Percentiles rank a stretch among this genome's conserved stretches.
Evolutionary conservation across 2,888 invertebrate genomes (phyloP).

Genomic region (Odiellus spinosus): DNA sequence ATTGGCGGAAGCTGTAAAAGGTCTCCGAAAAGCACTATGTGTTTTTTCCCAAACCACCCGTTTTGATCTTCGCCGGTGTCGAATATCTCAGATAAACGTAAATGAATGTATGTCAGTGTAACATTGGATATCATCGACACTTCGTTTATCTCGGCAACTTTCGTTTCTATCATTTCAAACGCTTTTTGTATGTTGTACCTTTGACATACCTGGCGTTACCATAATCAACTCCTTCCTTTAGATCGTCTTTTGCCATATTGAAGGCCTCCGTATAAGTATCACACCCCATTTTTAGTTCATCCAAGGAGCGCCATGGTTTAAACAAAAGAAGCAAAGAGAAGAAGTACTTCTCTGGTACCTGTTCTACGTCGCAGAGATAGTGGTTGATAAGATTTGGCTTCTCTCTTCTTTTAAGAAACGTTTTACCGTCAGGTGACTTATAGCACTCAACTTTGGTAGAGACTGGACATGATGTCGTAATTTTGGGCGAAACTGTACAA

Average conservation of each 20-base stretch:
- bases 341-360: not conserved
- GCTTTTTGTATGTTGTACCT: not conserved
- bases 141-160: not conserved
- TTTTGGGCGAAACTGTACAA: not conserved
- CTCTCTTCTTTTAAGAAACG: not conserved
- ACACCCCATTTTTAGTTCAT: not conserved
- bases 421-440: not conserved
- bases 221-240: not conserved
- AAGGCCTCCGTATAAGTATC: not conserved
- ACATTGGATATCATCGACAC: constrained; percentile 6
- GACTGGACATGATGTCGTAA: not conserved
- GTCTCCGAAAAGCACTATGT: constrained; percentile 5
- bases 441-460: not conserved
- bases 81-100: constrained; percentile 6
- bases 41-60: constrained; percentile 6
- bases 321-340: not conserved
- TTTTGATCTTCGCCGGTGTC: constrained; percentile 3
- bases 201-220: not conserved
- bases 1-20: constrained; percentile 7
- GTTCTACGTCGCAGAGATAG: not conserved
- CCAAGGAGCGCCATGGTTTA: not conserved
- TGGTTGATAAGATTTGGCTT: not conserved
- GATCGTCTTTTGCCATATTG: not conserved
- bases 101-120: constrained; percentile 5
- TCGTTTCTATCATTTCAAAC: not conserved